Base-by-base conservation (phyloP, 1,140 invertebrate genomes). In the Ylistrum balloti region DNA sequence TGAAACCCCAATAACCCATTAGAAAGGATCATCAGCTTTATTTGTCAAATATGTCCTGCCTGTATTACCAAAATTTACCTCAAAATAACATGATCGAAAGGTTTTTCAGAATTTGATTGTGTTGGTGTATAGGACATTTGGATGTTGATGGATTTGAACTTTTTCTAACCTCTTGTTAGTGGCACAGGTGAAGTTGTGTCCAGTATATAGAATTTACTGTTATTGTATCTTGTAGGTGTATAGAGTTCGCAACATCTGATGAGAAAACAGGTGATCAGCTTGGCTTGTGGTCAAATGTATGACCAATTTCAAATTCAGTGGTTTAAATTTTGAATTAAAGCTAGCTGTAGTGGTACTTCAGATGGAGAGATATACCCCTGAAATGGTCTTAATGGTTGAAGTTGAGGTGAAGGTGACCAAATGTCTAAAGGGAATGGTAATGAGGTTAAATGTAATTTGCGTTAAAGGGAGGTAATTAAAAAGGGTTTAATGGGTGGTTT, bases 1-100 rank as follows among this genome's bases (percentile, higher is more conserved):
- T 74, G 9, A 74, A 74, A n/a, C 56, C n/a, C 56, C 56, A 74
- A 74, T 74, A 74, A 74, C 56, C 56, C n/a, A 74, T 74, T 17
- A 9, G n/a, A 74, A 11, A n/a, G 56, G 56, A 74, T 74, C 56
- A 74, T 74, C n/a, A 74, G 56, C 22, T 74, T 28, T 74, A 22
- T 11, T 74, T 5, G 22, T 74, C 56, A 74, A 9, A 28, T n/a
- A 74, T 28, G 22, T 74, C 56, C n/a, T 1, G 11, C 28, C 56
- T 74, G 56, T 74, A 74, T 74, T 9, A 74, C 56, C 56, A 74
- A 74, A 45, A 9, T 45, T 17, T 45, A 9, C 7, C 20, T 9
- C 41, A 15, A 17, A 45, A 45, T 0, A 45, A 45, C n/a, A 1
- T 74, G 56, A 74, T 74, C 56, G n/a, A 74, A 28, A n/a, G 5